phyloP scores from a whole-genome alignment of 2,797 vertebrate species.

The Ara ararauna region DNA sequence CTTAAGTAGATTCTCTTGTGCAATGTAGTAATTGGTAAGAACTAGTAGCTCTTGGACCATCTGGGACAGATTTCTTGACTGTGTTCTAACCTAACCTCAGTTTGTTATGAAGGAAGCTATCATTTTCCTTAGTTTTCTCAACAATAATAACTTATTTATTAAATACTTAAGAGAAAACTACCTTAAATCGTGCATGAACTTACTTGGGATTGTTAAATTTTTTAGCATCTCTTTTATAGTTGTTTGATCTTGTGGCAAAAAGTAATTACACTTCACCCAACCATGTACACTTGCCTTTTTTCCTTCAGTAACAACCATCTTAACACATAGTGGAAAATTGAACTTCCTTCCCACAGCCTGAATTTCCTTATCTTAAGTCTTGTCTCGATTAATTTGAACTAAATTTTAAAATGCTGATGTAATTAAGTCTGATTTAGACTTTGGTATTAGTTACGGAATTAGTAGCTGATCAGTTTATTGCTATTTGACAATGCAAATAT shows the following conservation, averaged over 20 bases:
- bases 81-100: neutral
- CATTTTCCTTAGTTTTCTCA: neutral
- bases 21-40: neutral
- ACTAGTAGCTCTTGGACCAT: neutral
- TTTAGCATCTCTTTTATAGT: neutral
- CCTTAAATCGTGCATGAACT: neutral
- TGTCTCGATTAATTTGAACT: neutral
- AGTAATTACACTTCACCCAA: conserved; percentile 21
- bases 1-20: neutral
- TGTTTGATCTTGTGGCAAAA: conserved; percentile 22
- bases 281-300: neutral
- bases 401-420: neutral
- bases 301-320: neutral
- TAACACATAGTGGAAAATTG: conserved; percentile 13
- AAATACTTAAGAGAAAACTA: neutral
- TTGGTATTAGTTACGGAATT: neutral
- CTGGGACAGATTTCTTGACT: neutral
- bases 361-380: neutral
- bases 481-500: neutral
- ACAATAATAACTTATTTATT: neutral
- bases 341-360: neutral
- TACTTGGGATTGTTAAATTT: neutral
- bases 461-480: neutral
- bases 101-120: neutral
- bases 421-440: neutral